phyloP scores from a whole-genome alignment of 2,888 invertebrate species.

The Coremacera marginata region DNA sequence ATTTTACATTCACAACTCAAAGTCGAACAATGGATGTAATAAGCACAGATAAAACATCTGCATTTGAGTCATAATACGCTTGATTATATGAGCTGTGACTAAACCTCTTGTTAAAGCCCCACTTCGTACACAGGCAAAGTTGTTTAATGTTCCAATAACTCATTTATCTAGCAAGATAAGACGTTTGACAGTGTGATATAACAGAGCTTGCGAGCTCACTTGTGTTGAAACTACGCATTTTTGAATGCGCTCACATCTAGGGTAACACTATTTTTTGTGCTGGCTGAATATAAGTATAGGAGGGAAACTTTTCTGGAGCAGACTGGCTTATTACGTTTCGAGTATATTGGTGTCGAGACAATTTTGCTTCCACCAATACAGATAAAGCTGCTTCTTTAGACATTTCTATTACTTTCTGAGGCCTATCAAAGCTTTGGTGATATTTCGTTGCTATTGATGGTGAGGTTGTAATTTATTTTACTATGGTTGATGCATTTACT shows the following conservation, averaged over 20 bases:
- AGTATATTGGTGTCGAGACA: constrained; percentile 45
- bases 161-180: constrained; percentile 42
- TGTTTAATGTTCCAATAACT: constrained; percentile 38
- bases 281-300: too few relatives aligned
- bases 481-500: constrained; percentile 33
- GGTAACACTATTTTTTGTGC: too few relatives aligned
- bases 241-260: too few relatives aligned
- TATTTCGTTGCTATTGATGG: constrained; percentile 30
- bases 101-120: constrained; percentile 23
- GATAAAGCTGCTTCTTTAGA: constrained; percentile 49
- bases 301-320: too few relatives aligned
- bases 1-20: constrained; percentile 2
- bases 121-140: constrained; percentile 36
- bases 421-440: not conserved
- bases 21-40: not conserved
- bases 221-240: too few relatives aligned
- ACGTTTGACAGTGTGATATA: constrained; percentile 50
- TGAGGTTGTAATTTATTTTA: constrained; percentile 34
- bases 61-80: not conserved
- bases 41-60: not conserved
- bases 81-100: constrained; percentile 5
- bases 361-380: constrained; percentile 51
- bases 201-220: constrained; percentile 34
- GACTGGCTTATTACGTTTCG: too few relatives aligned
- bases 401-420: constrained; percentile 14